Base-by-base conservation (phyloP, 2,888 invertebrate genomes). In the Harpagoxenus sublaevis region DNA sequence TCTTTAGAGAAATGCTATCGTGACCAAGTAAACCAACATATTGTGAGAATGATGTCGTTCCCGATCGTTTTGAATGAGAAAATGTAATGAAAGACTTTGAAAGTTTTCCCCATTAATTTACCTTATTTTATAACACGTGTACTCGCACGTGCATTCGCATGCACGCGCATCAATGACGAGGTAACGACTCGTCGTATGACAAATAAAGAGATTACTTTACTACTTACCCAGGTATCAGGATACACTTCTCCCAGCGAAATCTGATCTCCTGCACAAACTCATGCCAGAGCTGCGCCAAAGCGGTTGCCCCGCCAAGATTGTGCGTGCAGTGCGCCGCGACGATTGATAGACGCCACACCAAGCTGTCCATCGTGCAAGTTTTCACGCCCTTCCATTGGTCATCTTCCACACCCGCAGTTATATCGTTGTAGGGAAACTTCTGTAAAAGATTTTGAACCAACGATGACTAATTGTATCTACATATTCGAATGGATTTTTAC, bases 211-310 rank as follows among this genome's bases (percentile, higher is more conserved):
- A 88, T 84, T 78, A 66, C 23, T 78, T 78, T 82, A 71, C 45
- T 70, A 97, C 98, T 97, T 95, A 98, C 98, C 98, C 98, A 35
- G 98, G 97, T 89, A 99, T 96, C 55, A 96, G 93, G 86, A 97
- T 96, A 77, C 96, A 96, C 92, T 97, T 97, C 92, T 99, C 99
- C 98, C 99, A 99, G 45, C 99, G 96, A 93, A 97, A 98, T 87
- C 99, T 96, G 94, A 99, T 96, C 94, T 99, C 98, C 91, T 98
- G 97, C 0, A 98, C 97, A 93, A 99, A 98, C 94, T 99, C 99
- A 92, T 98, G 98, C 99, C 99, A 99, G 18, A 99, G 94, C 93
- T 99, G 98, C 0, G 98, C 98, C 79, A 99, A 96, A 73, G 97
- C 97, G 68, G 95, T 95, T 0, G 97, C 96, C 6, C 98, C 97